Conservation (phyloP, 92 coral and sea anemone genomes). For the Zoanthus gigantus region DNA sequence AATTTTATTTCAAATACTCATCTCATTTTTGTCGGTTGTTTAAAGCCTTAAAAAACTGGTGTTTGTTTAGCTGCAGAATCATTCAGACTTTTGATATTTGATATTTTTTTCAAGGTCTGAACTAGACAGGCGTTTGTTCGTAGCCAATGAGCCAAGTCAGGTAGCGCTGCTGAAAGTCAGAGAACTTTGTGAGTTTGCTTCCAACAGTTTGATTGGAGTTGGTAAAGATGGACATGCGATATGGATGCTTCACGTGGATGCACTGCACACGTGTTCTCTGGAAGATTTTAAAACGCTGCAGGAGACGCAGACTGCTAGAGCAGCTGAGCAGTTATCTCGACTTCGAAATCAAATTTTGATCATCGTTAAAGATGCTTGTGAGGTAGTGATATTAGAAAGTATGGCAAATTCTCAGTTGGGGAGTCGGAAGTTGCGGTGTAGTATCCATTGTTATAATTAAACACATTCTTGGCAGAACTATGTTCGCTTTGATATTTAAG, state of each 20-base stretch:
- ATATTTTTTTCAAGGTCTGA: conserved; percentile 42
- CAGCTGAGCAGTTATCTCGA: conserved; percentile 66
- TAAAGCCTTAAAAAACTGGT: too few relatives aligned
- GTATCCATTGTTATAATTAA: background rate
- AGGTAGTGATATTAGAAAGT: conserved; percentile 57
- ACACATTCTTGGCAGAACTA: too few relatives aligned
- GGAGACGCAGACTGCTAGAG: conserved; percentile 66
- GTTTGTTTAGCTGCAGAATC: too few relatives aligned
- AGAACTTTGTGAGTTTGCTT: conserved; percentile 86
- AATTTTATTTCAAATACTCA: too few relatives aligned
- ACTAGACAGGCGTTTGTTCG: conserved; percentile 67
- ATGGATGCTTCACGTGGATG: conserved; percentile 63
- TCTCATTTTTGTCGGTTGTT: too few relatives aligned
- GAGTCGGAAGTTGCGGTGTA: background rate
- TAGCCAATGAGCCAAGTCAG: conserved; percentile 72
- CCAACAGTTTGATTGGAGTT: conserved; percentile 88
- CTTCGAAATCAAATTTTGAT: conserved; percentile 72
- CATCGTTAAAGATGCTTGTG: conserved; percentile 87
- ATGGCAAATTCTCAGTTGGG: too few relatives aligned
- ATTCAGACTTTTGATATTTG: background rate
- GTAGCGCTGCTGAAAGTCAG: conserved; percentile 77
- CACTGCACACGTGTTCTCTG: conserved; percentile 67
- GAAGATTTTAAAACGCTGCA: conserved; percentile 73
- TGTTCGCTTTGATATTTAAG: too few relatives aligned
- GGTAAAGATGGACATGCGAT: conserved; percentile 76